These are phyloP conservation scores for Erebia aethiops DNA, from an alignment of 2,888 invertebrate genomes.

Conservation along the genomic window DNA sequence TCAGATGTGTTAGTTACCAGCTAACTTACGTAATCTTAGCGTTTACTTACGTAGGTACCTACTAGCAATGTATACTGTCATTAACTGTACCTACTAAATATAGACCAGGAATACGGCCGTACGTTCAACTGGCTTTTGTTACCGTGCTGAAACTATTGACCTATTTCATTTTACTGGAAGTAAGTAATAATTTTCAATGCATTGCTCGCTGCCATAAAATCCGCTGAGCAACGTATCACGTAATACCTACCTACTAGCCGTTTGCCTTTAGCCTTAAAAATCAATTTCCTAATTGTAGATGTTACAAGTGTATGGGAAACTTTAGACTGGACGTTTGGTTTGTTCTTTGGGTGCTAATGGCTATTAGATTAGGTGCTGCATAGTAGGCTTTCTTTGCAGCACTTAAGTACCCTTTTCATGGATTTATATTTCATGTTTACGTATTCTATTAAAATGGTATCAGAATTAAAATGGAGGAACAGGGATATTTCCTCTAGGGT, in stretches of 20 bases:
- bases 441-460: constrained; percentile 26
- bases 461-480: constrained; percentile 69
- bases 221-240: constrained; percentile 52
- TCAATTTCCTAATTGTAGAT: background rate
- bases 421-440: background rate
- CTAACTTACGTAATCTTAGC: no score
- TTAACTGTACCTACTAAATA: constrained; percentile 62
- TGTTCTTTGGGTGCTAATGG: no score
- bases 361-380: no score
- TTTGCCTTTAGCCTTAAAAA: no score
- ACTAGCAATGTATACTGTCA: constrained; percentile 33
- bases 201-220: constrained; percentile 72
- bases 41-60: background rate
- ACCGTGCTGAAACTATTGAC: constrained; percentile 82
- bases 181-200: constrained; percentile 81
- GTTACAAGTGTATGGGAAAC: background rate
- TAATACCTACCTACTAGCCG: background rate
- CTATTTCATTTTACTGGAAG: constrained; percentile 81
- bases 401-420: background rate
- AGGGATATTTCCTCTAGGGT: constrained; percentile 76
- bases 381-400: background rate
- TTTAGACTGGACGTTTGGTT: no score
- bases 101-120: constrained; percentile 65
- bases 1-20: background rate
- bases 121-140: constrained; percentile 79